phyloP scores from a whole-genome alignment of 2,797 vertebrate genomes.

The Strix occidentalis region DNA sequence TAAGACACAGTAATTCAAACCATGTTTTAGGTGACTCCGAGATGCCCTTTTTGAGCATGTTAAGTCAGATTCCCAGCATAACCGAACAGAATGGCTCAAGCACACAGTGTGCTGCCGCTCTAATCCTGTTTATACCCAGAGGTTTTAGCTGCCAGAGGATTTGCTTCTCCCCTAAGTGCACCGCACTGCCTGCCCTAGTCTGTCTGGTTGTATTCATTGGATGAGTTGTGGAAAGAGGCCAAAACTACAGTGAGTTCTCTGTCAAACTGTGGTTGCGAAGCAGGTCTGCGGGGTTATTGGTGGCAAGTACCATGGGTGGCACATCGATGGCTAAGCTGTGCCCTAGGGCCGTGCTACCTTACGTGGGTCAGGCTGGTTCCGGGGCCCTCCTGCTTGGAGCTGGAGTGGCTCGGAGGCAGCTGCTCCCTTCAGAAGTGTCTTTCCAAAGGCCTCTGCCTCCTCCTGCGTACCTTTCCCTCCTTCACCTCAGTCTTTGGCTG shows the following conservation, averaged over 20 bases:
- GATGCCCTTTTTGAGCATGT: fast-evolving
- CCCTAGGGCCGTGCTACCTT: fast-evolving
- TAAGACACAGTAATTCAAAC: neutral
- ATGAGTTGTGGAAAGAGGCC: neutral
- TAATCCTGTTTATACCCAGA: neutral
- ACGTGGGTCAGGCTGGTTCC: fast-evolving
- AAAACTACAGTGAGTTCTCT: neutral
- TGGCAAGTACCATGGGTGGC: fast-evolving
- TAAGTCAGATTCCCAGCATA: neutral
- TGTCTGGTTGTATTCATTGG: neutral
- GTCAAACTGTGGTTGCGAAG: neutral
- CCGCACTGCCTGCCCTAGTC: fast-evolving
- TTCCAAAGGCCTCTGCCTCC: neutral
- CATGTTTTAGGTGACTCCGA: neutral
- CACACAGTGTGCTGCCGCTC: neutral
- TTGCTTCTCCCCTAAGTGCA: neutral
- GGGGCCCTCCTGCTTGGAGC: neutral
- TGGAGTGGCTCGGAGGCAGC: neutral
- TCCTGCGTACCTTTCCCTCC: neutral
- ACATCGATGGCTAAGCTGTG: neutral
- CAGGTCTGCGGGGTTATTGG: neutral
- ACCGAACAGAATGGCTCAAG: neutral
- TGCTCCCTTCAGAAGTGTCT: neutral
- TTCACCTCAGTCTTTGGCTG: neutral
- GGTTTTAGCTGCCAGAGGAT: neutral